phyloP scores from a whole-genome alignment of 1,140 invertebrate genomes.

The Zaprionus ornatus region DNA sequence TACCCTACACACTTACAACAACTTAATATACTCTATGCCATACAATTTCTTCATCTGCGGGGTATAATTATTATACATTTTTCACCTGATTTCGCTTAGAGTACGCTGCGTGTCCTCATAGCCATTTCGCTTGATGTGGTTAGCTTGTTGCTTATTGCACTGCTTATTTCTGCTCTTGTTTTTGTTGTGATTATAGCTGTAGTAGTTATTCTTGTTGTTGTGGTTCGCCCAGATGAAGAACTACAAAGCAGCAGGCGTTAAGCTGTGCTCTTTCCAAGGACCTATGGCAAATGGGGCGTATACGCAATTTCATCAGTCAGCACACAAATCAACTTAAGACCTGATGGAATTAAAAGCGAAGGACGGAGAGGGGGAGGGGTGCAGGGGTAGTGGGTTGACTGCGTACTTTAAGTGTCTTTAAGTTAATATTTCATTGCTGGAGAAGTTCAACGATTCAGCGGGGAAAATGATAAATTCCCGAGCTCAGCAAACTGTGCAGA shows the following conservation, averaged over 20 bases:
- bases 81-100: not conserved
- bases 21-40: not conserved
- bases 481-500: constrained; percentile 51
- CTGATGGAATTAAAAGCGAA: constrained; percentile 58
- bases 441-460: constrained; percentile 23
- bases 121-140: constrained; percentile 62
- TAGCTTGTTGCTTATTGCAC: constrained; percentile 26
- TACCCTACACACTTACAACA: not conserved
- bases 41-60: not conserved
- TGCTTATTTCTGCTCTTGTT: not conserved
- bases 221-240: constrained; percentile 3
- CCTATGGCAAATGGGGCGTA: constrained; percentile 25
- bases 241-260: constrained; percentile 36
- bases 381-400: not conserved
- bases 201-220: not conserved
- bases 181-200: not conserved
- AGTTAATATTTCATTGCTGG: constrained; percentile 50
- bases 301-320: constrained; percentile 50
- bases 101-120: constrained; percentile 7
- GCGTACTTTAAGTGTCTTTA: constrained; percentile 58
- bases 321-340: constrained; percentile 65
- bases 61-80: not conserved
- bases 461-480: constrained; percentile 58
- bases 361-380: not conserved
- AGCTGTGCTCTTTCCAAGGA: constrained; percentile 6